Percentiles rank a stretch among this genome's conserved stretches.
phyloP scores from a whole-genome alignment of 2,113 vertebrate species.

The Rhizomys pruinosus region DNA sequence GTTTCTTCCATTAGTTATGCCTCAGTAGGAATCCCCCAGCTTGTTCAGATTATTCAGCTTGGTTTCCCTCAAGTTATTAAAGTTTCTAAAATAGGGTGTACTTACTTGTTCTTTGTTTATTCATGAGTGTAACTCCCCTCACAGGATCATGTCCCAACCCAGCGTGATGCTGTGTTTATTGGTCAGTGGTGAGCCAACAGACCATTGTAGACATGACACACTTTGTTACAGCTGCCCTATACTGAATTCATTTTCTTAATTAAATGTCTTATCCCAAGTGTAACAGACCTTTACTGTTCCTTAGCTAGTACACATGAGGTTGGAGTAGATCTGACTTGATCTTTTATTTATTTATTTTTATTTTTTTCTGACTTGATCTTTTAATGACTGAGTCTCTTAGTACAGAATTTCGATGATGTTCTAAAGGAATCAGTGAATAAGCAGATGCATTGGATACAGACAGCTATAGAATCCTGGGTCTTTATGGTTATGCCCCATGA shows the following conservation, averaged over 20 bases:
- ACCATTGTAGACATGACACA: background rate
- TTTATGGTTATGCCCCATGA: background rate
- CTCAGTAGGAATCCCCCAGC: background rate
- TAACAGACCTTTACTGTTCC: background rate
- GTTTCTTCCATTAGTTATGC: constrained; percentile 33
- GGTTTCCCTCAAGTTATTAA: background rate
- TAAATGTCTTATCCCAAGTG: background rate
- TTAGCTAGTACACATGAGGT: background rate
- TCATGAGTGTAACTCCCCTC: background rate
- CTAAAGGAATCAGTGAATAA: constrained; percentile 2
- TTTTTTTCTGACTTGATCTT: background rate
- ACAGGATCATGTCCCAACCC: background rate
- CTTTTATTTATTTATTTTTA: too few relatives aligned
- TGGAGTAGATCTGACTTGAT: background rate
- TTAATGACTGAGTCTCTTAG: background rate
- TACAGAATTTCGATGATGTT: background rate
- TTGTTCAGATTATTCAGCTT: constrained; percentile 47
- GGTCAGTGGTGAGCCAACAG: background rate
- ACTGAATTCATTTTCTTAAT: constrained; percentile 28
- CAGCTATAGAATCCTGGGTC: background rate
- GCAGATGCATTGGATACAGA: background rate
- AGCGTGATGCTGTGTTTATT: background rate
- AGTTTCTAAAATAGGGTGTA: constrained; percentile 39
- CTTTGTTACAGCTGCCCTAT: background rate
- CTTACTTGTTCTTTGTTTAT: constrained; percentile 31